Evolutionary conservation across 2,888 invertebrate genomes (phyloP).

Genomic region (Sinopyrophorus schimmeli): DNA sequence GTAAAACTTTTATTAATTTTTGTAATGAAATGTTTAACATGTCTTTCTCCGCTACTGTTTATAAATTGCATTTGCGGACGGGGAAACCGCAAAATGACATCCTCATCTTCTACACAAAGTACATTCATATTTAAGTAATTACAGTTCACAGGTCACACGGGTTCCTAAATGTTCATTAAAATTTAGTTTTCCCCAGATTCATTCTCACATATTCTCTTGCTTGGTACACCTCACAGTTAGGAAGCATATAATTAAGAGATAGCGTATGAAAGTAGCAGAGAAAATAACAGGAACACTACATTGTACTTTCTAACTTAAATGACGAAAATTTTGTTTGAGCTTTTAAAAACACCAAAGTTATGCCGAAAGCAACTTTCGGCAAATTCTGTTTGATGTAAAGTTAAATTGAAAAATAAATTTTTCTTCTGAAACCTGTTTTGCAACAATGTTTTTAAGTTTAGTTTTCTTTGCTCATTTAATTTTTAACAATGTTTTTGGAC

Average conservation of each 20-base stretch:
- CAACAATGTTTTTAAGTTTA: too few relatives aligned
- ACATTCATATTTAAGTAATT: constrained; percentile 41
- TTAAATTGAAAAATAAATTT: constrained; percentile 11
- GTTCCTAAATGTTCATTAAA: constrained; percentile 45
- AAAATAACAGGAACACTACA: constrained; percentile 9
- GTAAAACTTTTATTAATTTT: neutral
- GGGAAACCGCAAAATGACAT: constrained; percentile 20
- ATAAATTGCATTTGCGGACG: constrained; percentile 3
- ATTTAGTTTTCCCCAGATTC: constrained; percentile 46
- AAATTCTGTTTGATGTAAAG: constrained; percentile 12
- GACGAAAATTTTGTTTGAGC: constrained; percentile 17
- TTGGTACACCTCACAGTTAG: constrained; percentile 31
- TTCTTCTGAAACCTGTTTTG: too few relatives aligned
- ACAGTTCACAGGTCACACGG: constrained; percentile 40
- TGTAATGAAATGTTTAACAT: neutral
- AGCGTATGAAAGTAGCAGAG: constrained; percentile 20
- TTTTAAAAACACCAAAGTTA: constrained; percentile 9
- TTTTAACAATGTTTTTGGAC: too few relatives aligned
- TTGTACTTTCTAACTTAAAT: constrained; percentile 13
- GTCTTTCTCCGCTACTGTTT: constrained; percentile 4
- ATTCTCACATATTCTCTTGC: constrained; percentile 33
- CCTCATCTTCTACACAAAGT: constrained; percentile 14
- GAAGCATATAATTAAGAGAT: constrained; percentile 32
- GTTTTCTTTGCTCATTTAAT: too few relatives aligned
- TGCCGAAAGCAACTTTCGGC: constrained; percentile 12